These are phyloP conservation scores for Scatophagus argus DNA, from an alignment of 2,113 vertebrate genomes.

Conservation along the genomic window DNA sequence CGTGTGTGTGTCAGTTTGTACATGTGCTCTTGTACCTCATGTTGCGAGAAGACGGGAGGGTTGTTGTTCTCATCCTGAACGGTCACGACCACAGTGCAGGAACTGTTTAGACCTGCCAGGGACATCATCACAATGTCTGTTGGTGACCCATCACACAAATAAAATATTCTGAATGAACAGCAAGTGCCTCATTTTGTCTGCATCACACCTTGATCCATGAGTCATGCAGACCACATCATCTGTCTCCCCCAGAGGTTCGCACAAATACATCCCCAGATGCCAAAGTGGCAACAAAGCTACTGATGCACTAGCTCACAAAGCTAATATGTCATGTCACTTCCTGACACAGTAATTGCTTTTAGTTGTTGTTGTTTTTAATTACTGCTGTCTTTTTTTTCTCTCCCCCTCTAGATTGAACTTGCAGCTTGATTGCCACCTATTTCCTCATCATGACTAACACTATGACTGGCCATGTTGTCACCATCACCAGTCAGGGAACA, in stretches of 20 bases:
- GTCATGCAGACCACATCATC: conserved; percentile 60
- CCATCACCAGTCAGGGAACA: neutral
- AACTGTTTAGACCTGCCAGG: conserved; percentile 81
- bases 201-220: conserved; percentile 56
- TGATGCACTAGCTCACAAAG: conserved; percentile 10
- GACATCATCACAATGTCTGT: conserved; percentile 65
- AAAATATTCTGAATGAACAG: conserved; percentile 56
- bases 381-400: neutral
- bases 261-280: conserved; percentile 14
- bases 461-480: neutral
- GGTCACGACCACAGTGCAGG: conserved; percentile 76
- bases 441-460: neutral
- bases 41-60: conserved; percentile 80
- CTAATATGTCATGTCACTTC: neutral
- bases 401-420: neutral
- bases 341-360: neutral
- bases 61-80: conserved; percentile 84
- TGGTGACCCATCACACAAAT: conserved; percentile 58
- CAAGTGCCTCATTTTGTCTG: conserved; percentile 51
- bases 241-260: conserved; percentile 31
- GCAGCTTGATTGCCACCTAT: neutral
- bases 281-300: neutral
- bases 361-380: neutral
- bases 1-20: conserved; percentile 13
- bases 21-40: conserved; percentile 73